phyloP scores from a whole-genome alignment of 2,797 vertebrate genomes.

The Sebastes vulpes region DNA sequence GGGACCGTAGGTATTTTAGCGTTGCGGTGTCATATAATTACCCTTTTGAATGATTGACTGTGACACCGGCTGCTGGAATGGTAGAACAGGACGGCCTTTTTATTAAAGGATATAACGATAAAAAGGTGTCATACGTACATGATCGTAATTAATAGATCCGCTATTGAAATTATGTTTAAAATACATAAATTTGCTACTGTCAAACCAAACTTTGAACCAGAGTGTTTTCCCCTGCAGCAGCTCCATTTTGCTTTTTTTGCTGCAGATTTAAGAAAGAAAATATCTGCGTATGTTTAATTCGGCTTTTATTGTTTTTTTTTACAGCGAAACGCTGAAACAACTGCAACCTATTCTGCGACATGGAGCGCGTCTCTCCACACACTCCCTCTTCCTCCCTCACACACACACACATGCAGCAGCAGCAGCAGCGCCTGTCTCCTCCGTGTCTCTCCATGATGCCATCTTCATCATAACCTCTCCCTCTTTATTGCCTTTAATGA shows the following conservation, averaged over 20 bases:
- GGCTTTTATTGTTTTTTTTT: neutral
- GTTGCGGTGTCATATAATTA: conserved; percentile 71
- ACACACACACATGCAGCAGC: conserved; percentile 16
- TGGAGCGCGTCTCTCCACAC: neutral
- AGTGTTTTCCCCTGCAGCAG: neutral
- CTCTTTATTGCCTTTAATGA: conserved; percentile 90
- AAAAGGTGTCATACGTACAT: neutral
- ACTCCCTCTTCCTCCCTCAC: neutral
- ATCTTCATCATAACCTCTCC: conserved; percentile 86
- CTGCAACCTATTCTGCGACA: neutral
- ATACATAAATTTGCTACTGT: neutral
- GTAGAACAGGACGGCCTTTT: conserved; percentile 20
- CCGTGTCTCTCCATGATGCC: conserved; percentile 82
- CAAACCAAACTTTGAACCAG: neutral
- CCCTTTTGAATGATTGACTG: conserved; percentile 73
- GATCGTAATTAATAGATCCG: conserved; percentile 13
- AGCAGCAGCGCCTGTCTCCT: conserved; percentile 69
- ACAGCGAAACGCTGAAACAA: neutral
- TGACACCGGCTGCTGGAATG: conserved; percentile 37
- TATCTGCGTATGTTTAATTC: conserved; percentile 7
- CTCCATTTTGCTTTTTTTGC: neutral
- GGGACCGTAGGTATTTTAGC: conserved; percentile 76
- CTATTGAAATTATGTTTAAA: neutral
- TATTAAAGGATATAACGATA: conserved; percentile 25
- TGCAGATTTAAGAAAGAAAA: neutral